Evolutionary conservation across 1,140 invertebrate species (phyloP), one percentile per base, ranked within the genome.

Genomic region (Megalopta genalis): DNA sequence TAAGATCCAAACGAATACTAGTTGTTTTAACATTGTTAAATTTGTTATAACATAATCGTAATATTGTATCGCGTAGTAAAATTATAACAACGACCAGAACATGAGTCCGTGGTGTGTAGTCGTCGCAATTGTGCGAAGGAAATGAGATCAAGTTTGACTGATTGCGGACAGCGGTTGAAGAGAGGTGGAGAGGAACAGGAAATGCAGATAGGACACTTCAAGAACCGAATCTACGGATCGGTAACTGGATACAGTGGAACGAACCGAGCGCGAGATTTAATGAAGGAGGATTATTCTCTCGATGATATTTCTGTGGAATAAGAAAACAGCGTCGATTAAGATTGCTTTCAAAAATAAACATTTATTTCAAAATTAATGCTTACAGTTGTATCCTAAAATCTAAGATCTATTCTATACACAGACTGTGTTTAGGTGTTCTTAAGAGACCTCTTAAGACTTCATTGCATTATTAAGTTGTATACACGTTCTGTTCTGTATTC

Each of bases 281-380:
- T 57, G n/a, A 57, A 57, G 14, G 32, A 65, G n/a, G n/a, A n/a
- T n/a, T n/a, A n/a, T n/a, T n/a, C n/a, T 25, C 16, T 46, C 9
- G n/a, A 10, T 21, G 25, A 5, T 3, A 46, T 6, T 8, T 2
- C 49, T 72, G 5, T 21, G 5, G 72, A 86, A 82, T 82, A 72
- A 86, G 27, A 37, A n/a, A n/a, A 79, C 81, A 68, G 2, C 37
- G 21, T 75, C 59, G 37, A 46, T 87, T 88, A 89, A 86, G 85
- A 90, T 91, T 91, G 89, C 87, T 88, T 91, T 91, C 90, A 91
- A 91, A 91, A 91, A 91, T 91, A 91, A 91, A 91, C 90, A 92
- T 92, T 91, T 92, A 92, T 92, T 92, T 91, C 89, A 90, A 92
- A 92, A 91, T 91, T 91, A 91, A 92, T 92, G 90, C 89, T 92